Base-by-base conservation (phyloP, 2,797 vertebrate genomes). In the Gephyroberyx darwinii region DNA sequence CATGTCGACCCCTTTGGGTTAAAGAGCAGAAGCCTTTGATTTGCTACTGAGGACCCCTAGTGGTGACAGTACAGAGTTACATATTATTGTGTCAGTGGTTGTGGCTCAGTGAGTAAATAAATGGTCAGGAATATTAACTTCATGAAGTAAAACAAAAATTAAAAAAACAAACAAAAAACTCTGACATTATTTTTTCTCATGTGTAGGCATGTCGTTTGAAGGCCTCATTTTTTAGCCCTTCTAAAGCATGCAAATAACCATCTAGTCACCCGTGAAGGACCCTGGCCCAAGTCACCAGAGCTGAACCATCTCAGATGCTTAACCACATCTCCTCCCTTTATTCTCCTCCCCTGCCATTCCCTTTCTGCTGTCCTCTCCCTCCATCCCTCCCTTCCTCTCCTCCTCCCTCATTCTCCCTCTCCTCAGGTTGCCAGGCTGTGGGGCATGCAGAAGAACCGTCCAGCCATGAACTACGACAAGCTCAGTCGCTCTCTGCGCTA, bases 401-500 rank as follows among this genome's bases (percentile, higher is more conserved):
- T 43, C 50, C 31, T 39, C 51, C 58, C 37, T 41, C 19, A 43
- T 57, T 55, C 53, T 59, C 47, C 8, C 22, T 8, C 17, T 68
- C 45, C 37, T 68, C 92, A 99, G 97, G 97, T 99, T 4, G 96
- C 98, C 86, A 93, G 97, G 89, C 96, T 98, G 54, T 99, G 97
- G 97, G 98, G 97, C n/a, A 96, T 99, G 94, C 98, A 99, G 90
- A 99, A 99, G 94, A 99, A 99, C 92, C 95, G 97, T 83, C 98
- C 98, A 19, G 98, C 98, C 92, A 99, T 99, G 98, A 99, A 99
- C 90, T 99, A 99, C 0, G 98, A 99, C 95, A 99, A 99, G 90
- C 93, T 99, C 89, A 99, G 98, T 71, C 95, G 96, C 41, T 99
- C 98, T 0, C 96, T 99, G 77, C 95, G 97, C 81, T 99, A 98